Evolutionary conservation across 2,797 vertebrate genomes (phyloP), one percentile per base, ranked within the genome.

Genomic region (Pangasius macronema): DNA sequence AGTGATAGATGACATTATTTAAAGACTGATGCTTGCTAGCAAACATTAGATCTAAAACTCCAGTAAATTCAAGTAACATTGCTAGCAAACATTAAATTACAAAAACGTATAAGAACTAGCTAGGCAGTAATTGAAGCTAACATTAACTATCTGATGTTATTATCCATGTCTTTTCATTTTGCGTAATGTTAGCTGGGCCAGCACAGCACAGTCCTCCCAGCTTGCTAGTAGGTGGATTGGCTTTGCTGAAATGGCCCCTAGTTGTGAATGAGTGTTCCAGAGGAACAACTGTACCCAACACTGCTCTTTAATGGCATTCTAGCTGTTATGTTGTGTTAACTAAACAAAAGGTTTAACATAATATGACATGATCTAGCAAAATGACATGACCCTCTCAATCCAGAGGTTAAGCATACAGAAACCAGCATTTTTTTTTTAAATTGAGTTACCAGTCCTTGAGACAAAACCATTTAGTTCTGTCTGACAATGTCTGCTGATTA

Each of bases 381-480:
- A 82, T 42, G 1, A 6, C 55, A 81, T 27, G 33, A 1, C 33
- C 33, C 4, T 57, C 18, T 11, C 53, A 80, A 57, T 20, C 9
- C 33, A 81, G 27, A 7, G 7, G 30, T 72, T 83, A 51, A n/a
- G 49, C 46, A 30, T 53, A 42, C 16, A 87, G 46, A 46, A 65
- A 11, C 24, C 57, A 59, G 22, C 30, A 24, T 7, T 63, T 30
- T 10, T 39, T 39, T 39, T 39, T 39, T 36, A 46, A 84, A 85
- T 81, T 85, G 33, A 85, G 61, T 63, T 42, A 59, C 27, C 14
- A 73, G 87, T 81, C 53, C 42, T 88, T 85, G 83, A 61, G 39
- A 81, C 63, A 39, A 72, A 63, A 53, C 33, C 76, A 51, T 80
- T 63, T 55, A 72, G 46, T 59, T 30, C 20, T 42, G 24, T 36